Evolutionary conservation across 2,797 vertebrate genomes (phyloP).

Genomic region (Masticophis lateralis): DNA sequence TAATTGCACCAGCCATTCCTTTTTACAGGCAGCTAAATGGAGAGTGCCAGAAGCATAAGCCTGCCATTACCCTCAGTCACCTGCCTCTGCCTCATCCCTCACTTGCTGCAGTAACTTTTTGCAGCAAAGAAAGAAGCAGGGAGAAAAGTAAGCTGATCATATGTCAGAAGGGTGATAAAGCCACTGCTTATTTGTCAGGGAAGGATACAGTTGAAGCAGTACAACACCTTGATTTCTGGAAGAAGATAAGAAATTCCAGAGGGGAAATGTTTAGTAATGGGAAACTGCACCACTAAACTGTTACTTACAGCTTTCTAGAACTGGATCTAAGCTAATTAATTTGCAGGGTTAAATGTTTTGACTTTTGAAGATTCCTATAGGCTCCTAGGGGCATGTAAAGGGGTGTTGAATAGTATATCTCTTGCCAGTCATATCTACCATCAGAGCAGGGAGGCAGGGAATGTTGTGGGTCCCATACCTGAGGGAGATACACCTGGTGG

Average conservation of each 20-base stretch:
- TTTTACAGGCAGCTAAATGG: background rate
- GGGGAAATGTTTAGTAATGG: background rate
- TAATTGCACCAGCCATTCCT: background rate
- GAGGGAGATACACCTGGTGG: no score
- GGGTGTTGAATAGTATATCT: background rate
- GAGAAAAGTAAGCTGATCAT: background rate
- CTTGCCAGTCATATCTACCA: no score
- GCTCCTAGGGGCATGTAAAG: background rate
- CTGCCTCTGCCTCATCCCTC: background rate
- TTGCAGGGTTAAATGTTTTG: background rate
- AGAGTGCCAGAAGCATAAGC: background rate
- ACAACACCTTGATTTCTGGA: background rate
- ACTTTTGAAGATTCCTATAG: background rate
- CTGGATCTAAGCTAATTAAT: background rate
- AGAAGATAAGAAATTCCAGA: background rate
- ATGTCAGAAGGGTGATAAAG: background rate
- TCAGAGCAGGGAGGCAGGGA: no score
- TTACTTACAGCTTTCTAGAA: background rate
- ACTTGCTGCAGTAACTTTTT: background rate
- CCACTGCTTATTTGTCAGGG: background rate
- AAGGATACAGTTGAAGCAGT: background rate
- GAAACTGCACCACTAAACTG: background rate
- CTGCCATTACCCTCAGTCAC: background rate
- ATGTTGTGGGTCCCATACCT: no score
- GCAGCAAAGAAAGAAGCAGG: background rate